phyloP scores from a whole-genome alignment of 1,140 invertebrate genomes.

The Nephotettix cincticeps region DNA sequence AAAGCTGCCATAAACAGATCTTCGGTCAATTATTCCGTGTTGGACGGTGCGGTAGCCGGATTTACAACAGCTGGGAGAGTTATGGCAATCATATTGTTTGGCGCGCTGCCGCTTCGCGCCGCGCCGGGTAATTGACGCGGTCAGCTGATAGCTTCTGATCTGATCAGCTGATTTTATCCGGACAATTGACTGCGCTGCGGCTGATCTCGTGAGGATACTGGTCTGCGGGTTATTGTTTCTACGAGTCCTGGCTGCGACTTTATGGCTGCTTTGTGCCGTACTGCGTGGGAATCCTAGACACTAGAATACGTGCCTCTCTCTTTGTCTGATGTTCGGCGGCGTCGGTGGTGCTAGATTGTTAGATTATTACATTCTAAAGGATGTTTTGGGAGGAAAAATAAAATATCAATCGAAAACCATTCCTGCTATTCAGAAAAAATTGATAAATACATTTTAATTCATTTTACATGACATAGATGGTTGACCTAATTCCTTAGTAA shows the following conservation, averaged over 20 bases:
- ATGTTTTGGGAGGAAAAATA: no score
- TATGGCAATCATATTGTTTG: slow-evolving; percentile 12
- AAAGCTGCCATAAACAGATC: not conserved
- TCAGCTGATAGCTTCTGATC: not conserved
- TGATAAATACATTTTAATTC: no score
- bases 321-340: no score
- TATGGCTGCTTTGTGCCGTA: no score
- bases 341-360: no score
- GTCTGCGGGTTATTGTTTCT: not conserved
- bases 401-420: no score
- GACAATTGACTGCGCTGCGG: slow-evolving; percentile 1
- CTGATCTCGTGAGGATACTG: slow-evolving; percentile 1
- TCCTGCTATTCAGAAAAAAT: no score
- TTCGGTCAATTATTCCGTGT: not conserved
- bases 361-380: no score
- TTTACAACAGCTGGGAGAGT: not conserved
- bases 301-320: no score
- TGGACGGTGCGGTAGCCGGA: not conserved
- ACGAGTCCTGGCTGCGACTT: not conserved
- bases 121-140: not conserved
- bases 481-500: no score
- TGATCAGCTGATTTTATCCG: not conserved
- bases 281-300: no score
- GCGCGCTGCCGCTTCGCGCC: not conserved
- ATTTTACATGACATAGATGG: no score